Evolutionary conservation across 1,140 invertebrate genomes (phyloP), one percentile per base, ranked within the genome.

Genomic region (Chironomus striatipennis): DNA sequence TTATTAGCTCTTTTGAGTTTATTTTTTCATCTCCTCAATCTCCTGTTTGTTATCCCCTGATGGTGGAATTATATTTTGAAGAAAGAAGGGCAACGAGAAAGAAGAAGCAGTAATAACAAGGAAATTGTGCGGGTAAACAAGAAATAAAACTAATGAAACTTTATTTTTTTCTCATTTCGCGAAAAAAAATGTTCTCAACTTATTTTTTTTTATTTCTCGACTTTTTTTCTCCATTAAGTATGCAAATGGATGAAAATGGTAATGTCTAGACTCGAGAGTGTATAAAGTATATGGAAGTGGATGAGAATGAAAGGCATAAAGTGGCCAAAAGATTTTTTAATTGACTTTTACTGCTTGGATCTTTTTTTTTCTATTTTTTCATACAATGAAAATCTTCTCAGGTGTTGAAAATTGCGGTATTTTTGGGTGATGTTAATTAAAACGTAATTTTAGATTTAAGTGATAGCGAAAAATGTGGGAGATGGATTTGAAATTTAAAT

Each of bases 91-190:
- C 24, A 34, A 34, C 24, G 5, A 34, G 24, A 34, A 34, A 34
- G 24, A 34, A 57, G 47, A 0, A 57, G 47, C 47, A n/a, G 47
- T 57, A 57, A 57, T 34, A 57, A 57, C n/a, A 15, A 57, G n/a
- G 47, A 57, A 57, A 12, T 57, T 57, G 47, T 12, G 47, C 5
- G 47, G 8, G 47, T 4, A 57, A n/a, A 57, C 4, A 57, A 57
- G 47, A 57, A 57, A 15, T n/a, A 57, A 57, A 57, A 57, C 47
- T 57, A 57, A 57, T 57, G 47, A 57, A 57, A 57, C 47, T 57
- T 57, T 57, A 57, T 57, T 1, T 57, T 57, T 57, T 57, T 57
- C 47, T 57, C 47, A 57, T 57, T 57, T 57, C 47, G 47, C 12
- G 47, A n/a, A 57, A n/a, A n/a, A n/a, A n/a, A n/a, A n/a, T n/a